phyloP scores from a whole-genome alignment of 2,113 vertebrate genomes.

The Brachirus orientalis region DNA sequence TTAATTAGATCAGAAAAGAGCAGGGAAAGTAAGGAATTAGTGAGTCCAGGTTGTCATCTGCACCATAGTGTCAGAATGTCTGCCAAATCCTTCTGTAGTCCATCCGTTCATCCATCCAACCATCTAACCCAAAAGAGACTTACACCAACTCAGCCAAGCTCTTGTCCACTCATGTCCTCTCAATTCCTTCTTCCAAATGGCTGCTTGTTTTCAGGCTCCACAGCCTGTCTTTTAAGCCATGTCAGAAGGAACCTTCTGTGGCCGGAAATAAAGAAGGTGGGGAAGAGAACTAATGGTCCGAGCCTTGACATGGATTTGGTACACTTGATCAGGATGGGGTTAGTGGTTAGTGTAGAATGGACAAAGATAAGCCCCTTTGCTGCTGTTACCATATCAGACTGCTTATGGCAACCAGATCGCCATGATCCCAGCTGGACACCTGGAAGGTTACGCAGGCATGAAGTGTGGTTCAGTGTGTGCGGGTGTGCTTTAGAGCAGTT shows the following conservation, averaged over 20 bases:
- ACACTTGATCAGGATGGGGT: conserved; percentile 15
- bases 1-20: no score
- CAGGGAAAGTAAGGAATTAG: no score
- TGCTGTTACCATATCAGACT: conserved; percentile 29
- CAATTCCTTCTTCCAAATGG: conserved; percentile 26
- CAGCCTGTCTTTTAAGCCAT: conserved; percentile 15
- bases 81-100: conserved; percentile 2
- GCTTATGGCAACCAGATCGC: conserved; percentile 23
- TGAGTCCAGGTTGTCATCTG: background rate
- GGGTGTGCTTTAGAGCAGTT: conserved; percentile 16
- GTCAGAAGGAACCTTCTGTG: conserved; percentile 39
- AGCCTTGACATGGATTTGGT: conserved; percentile 23
- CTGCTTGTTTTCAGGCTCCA: conserved; percentile 30
- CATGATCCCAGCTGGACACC: conserved; percentile 26
- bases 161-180: background rate
- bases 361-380: conserved; percentile 33
- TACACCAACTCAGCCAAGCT: conserved; percentile 8
- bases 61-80: no score
- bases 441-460: conserved; percentile 21
- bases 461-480: conserved; percentile 1
- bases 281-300: conserved; percentile 18
- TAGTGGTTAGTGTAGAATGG: conserved; percentile 28
- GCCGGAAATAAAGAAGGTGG: conserved; percentile 21
- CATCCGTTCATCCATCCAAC: background rate
- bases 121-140: background rate